Base-by-base conservation (phyloP, 2,113 vertebrate species). In the Tamias sibiricus region DNA sequence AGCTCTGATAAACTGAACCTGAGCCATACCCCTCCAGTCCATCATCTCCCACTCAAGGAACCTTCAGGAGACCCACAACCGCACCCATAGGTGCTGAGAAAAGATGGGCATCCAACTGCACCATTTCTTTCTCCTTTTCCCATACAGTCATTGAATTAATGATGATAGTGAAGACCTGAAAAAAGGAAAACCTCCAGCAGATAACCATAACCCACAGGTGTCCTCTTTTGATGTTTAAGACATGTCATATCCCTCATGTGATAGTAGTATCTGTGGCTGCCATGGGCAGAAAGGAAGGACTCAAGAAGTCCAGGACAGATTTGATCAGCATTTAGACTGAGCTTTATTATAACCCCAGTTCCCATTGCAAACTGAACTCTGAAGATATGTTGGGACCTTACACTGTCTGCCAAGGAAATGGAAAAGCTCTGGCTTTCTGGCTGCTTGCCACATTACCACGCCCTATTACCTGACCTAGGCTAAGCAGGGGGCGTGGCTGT, bases 221-320 rank as follows among this genome's bases (percentile, higher is more conserved):
- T 37, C 17, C 12, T 40, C 62, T 69, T 49, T 30, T 6, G 24
- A 40, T 6, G 3, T 37, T 62, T 66, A 66, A 12, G 49, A 1
- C 17, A n/a, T 35, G 7, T 66, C 64, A 49, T 17, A 24, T 6
- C 47, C 75, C 82, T 24, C 22, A 62, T 59, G n/a, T 4, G n/a
- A n/a, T 9, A 0, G 0, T 30, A 13, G 30, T 4, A 26, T n/a
- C 71, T 68, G 37, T 3, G 11, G 57, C 52, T 12, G 4, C 32
- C 6, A 3, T 8, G 17, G 16, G 28, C 79, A 77, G 26, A 77
- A 4, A 74, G 7, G 16, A 83, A 1, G 71, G 30, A 19, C 35
- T 6, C 28, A 0, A 0, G 12, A 40, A 76, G 8, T 69, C 35
- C 6, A 17, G 1, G 52, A 8, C 3, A 42, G 68, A 76, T 40